Evolutionary conservation across 2,888 invertebrate genomes (phyloP).

Genomic region (Melanostoma mellinum): DNA sequence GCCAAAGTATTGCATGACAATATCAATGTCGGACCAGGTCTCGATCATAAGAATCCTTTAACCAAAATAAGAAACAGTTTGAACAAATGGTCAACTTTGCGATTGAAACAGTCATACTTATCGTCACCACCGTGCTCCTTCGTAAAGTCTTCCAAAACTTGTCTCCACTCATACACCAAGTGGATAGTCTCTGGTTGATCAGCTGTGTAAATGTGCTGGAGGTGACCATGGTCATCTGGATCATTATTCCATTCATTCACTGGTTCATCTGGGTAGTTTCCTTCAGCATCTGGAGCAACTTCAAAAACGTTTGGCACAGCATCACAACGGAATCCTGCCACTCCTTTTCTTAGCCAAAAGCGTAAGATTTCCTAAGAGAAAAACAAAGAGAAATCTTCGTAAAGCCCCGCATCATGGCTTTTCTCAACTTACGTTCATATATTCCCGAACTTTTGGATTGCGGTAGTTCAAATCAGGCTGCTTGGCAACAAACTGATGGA

Average conservation of each 20-base stretch:
- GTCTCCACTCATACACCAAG: constrained; percentile 84
- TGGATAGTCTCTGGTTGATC: constrained; percentile 85
- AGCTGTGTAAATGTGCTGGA: constrained; percentile 85
- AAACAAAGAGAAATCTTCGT: constrained; percentile 26
- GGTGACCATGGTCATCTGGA: constrained; percentile 83
- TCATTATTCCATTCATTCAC: constrained; percentile 81
- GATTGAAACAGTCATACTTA: constrained; percentile 35
- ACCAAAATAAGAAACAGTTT: no score
- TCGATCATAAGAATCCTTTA: constrained; percentile 84
- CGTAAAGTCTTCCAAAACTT: constrained; percentile 83
- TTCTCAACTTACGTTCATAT: constrained; percentile 75
- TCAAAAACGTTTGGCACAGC: constrained; percentile 83
- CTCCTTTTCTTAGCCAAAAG: constrained; percentile 90
- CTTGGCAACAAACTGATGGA: constrained; percentile 85
- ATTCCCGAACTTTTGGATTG: constrained; percentile 82
- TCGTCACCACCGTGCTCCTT: constrained; percentile 78
- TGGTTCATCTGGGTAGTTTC: constrained; percentile 83
- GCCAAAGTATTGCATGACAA: constrained; percentile 86
- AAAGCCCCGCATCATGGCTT: no score
- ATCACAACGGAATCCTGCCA: constrained; percentile 90
- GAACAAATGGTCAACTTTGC: no score
- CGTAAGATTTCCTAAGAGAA: constrained; percentile 83
- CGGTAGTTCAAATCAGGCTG: constrained; percentile 88
- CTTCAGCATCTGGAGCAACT: constrained; percentile 75
- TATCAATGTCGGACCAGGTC: constrained; percentile 84